Evolutionary conservation across 2,888 invertebrate genomes (phyloP).

Genomic region (Epinotia ramella): DNA sequence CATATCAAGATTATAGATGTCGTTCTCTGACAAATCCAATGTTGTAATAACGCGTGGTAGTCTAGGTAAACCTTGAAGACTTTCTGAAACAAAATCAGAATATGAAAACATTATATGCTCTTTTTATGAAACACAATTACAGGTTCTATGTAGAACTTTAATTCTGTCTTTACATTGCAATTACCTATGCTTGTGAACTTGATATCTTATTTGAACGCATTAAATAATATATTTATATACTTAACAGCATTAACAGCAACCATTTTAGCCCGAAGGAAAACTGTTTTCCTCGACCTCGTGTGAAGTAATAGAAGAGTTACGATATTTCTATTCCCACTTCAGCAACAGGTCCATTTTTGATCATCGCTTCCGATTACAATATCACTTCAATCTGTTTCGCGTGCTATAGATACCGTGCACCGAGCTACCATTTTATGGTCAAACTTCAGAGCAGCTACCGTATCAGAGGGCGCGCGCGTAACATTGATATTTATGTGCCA

Average conservation of each 20-base stretch:
- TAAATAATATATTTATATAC: no score
- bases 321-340: background rate
- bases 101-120: background rate
- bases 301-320: background rate
- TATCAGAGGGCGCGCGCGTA: background rate
- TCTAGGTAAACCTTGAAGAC: slow-evolving; percentile 54
- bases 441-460: background rate
- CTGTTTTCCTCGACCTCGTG: no score
- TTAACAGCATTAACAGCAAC: no score
- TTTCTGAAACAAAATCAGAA: slow-evolving; percentile 57
- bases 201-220: no score
- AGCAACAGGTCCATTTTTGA: background rate
- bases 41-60: slow-evolving; percentile 64
- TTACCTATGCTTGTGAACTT: no score
- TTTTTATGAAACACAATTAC: no score
- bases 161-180: no score
- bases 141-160: no score
- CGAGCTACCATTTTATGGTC: no score
- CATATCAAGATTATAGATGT: slow-evolving; percentile 80
- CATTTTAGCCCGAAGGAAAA: no score
- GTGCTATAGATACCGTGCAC: background rate
- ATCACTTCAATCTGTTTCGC: background rate
- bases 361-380: background rate
- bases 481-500: background rate
- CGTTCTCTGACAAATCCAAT: slow-evolving; percentile 85